Evolutionary conservation across 1,140 invertebrate genomes (phyloP), one percentile per base, ranked within the genome.

Genomic region (Ceratina japonica): DNA sequence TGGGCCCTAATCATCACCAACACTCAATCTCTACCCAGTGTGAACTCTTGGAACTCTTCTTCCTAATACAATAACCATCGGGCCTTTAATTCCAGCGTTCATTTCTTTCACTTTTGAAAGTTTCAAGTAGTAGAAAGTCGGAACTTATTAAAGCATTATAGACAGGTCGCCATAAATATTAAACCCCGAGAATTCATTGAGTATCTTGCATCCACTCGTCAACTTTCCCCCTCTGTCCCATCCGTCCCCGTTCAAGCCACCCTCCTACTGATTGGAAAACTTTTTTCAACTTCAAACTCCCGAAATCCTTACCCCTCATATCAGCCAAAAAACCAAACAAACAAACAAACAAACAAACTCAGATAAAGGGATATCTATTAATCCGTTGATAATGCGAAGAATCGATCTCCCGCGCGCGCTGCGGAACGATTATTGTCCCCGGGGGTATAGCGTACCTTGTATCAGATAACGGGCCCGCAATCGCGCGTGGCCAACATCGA

Each of bases 261-360:
- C 80, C 70, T 65, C 80, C 62, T 72, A 86, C 86, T 90, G 88
- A 90, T 90, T 90, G 86, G 83, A 90, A 90, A 90, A 90, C 84
- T 90, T 90, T 88, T 83, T 83, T 66, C 65, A 82, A 51, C 70
- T 20, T 52, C 20, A 49, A 79, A 87, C 80, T n/a, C n/a, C n/a
- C 87, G 83, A 89, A n/a, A n/a, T n/a, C n/a, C n/a, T n/a, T n/a
- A n/a, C n/a, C n/a, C n/a, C n/a, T n/a, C n/a, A n/a, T n/a, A n/a
- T n/a, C n/a, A n/a, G n/a, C n/a, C n/a, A n/a, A n/a, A n/a, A n/a
- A n/a, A n/a, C n/a, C n/a, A n/a, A n/a, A n/a, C n/a, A n/a, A n/a
- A n/a, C n/a, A n/a, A n/a, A n/a, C n/a, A n/a, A n/a, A n/a, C n/a
- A n/a, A n/a, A n/a, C n/a, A n/a, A n/a, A n/a, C n/a, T n/a, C n/a